These are phyloP conservation scores for Pachydiplax longipennis DNA, from an alignment of 2,888 invertebrate species.

Conservation along the genomic window DNA sequence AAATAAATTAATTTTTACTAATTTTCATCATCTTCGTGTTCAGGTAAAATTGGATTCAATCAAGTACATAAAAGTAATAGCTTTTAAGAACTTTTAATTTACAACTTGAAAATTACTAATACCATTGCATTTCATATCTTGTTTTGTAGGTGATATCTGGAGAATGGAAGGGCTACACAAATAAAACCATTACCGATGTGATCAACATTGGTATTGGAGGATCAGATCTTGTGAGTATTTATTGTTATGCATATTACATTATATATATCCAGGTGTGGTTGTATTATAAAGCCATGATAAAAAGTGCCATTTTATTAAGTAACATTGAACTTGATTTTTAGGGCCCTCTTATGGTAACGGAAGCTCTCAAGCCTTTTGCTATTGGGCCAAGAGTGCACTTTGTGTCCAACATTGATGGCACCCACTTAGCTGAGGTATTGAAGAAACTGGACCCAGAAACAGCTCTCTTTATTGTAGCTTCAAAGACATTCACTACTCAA, in stretches of 20 bases:
- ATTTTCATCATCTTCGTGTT: too few species aligned
- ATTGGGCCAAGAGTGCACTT: conserved; percentile 90
- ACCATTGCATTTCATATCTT: too few species aligned
- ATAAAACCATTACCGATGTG: conserved; percentile 94
- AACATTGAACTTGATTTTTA: conserved; percentile 54
- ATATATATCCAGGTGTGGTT: neutral
- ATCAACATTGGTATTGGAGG: conserved; percentile 99
- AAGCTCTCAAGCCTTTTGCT: conserved; percentile 91
- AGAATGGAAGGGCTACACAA: conserved; percentile 79
- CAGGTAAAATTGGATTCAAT: too few species aligned
- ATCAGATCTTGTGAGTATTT: conserved; percentile 80
- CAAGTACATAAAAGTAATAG: too few species aligned
- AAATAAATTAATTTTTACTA: too few species aligned
- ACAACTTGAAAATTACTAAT: too few species aligned
- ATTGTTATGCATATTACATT: neutral
- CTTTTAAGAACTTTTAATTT: too few species aligned
- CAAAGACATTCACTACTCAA: conserved; percentile 98
- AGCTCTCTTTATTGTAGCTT: conserved; percentile 96
- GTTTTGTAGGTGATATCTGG: conserved; percentile 61
- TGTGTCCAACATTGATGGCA: conserved; percentile 99
- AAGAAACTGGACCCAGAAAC: conserved; percentile 92
- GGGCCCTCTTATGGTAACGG: conserved; percentile 99
- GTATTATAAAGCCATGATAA: too few species aligned
- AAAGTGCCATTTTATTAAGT: too few species aligned
- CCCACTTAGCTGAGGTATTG: conserved; percentile 93